Percentiles rank a stretch among this genome's conserved stretches.
Evolutionary conservation across 2,113 vertebrate species (phyloP).

Genomic region (Triplophysa siluroides): DNA sequence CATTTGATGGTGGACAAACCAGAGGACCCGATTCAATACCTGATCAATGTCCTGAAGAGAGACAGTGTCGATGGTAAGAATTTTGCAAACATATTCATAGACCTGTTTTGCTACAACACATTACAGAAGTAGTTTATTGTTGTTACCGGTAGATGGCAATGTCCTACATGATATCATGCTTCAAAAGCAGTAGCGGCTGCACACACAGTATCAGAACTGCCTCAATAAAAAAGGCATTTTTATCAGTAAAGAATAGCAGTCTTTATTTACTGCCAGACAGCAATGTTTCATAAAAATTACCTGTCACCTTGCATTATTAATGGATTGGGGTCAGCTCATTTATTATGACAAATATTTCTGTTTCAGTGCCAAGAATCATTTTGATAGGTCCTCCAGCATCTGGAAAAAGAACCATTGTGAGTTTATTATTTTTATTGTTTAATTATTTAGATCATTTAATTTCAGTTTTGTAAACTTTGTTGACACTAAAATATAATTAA

Average conservation of each 20-base stretch:
- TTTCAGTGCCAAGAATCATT: constrained; percentile 81
- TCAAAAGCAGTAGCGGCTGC: background rate
- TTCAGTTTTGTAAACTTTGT: background rate
- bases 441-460: background rate
- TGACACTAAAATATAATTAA: background rate
- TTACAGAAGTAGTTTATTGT: background rate
- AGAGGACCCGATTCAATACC: constrained; percentile 79
- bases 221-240: background rate
- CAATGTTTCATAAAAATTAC: background rate
- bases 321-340: background rate
- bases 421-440: constrained; percentile 56
- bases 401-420: constrained; percentile 87
- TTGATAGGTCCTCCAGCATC: constrained; percentile 87
- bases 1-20: constrained; percentile 83
- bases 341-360: constrained; percentile 32
- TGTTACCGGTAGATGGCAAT: constrained; percentile 63
- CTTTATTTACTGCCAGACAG: constrained; percentile 1
- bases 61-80: constrained; percentile 75
- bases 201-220: background rate
- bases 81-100: background rate
- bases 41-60: constrained; percentile 79
- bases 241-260: background rate
- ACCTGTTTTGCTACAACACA: background rate
- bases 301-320: background rate
- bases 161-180: background rate